Conservation (phyloP, 2,797 vertebrate genomes). For the Vultur gryphus region DNA sequence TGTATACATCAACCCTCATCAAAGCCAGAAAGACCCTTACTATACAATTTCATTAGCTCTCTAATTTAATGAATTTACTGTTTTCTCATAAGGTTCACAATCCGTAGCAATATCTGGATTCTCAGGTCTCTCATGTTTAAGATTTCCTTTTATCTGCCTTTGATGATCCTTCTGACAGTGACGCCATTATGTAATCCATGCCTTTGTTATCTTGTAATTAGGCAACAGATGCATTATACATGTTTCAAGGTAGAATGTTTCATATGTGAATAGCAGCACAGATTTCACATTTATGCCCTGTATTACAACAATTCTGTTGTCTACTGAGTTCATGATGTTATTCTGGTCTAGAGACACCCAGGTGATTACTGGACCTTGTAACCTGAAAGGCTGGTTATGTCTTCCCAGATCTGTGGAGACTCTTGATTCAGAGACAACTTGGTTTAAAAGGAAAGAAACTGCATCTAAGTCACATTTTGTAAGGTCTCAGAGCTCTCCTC, state of each 20-base stretch:
- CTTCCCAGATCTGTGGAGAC: not conserved
- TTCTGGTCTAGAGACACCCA: not conserved
- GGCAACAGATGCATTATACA: not conserved
- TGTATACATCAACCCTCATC: not conserved
- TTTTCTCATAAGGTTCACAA: not conserved
- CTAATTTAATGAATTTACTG: not conserved
- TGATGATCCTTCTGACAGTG: not conserved
- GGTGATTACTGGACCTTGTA: not conserved
- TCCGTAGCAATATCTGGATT: not conserved
- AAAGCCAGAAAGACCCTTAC: not conserved
- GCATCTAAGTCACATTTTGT: not conserved
- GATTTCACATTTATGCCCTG: not conserved
- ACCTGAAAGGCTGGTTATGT: not conserved
- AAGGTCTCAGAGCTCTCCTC: not conserved
- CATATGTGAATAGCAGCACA: not conserved
- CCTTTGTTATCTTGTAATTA: not conserved
- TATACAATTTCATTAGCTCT: not conserved
- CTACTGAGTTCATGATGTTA: not conserved
- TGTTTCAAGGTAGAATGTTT: not conserved
- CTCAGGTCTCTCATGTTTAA: not conserved
- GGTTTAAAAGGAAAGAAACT: not conserved
- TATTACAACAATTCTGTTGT: not conserved
- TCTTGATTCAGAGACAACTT: not conserved
- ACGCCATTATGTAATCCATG: not conserved
- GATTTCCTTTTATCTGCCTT: not conserved